Evolutionary conservation across 1,140 invertebrate species (phyloP), one percentile per base, ranked within the genome.

Genomic region (Campoletis sonorensis): DNA sequence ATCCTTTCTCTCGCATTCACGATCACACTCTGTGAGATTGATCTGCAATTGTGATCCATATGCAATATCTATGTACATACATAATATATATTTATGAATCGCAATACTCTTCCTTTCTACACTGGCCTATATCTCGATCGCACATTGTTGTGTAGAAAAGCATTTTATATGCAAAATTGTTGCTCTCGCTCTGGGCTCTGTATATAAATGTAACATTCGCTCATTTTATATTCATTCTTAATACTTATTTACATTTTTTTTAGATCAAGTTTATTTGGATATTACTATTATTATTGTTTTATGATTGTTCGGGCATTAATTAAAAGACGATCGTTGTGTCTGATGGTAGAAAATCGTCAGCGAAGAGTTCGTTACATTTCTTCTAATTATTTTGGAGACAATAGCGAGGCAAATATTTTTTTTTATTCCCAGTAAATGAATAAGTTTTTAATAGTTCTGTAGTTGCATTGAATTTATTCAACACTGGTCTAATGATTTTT

Each of bases 151-250:
- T 10, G 8, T 16, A 37, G 23, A 64, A 75, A 75, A 75, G 37
- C 72, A 75, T 75, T 75, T 75, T 75, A 75, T 75, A 75, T 75
- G 72, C 49, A 75, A 75, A 75, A 26, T 49, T 3, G 15, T 8
- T 7, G 23, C 23, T 23, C 72, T 51, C 13, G 4, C 45, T 75
- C 61, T 26, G 40, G 18, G 21, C 21, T 10, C 49, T 15, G 27
- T 30, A 75, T 75, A 54, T 54, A 49, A 54, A 75, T 75, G 27
- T 75, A 18, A 23, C 49, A 4, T 0, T 13, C 4, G 10, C 11
- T 23, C 61, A 72, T 26, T 33, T 23, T 45, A 33, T 26, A 45
- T 4, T 10, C 21, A 64, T 64, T 13, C 11, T 64, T 3, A 64
- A 64, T 64, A 26, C 11, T 23, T 64, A 23, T 64, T 64, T 64